These are phyloP conservation scores for Gnatocerus cornutus DNA, from an alignment of 2,888 invertebrate genomes.

Conservation along the genomic window DNA sequence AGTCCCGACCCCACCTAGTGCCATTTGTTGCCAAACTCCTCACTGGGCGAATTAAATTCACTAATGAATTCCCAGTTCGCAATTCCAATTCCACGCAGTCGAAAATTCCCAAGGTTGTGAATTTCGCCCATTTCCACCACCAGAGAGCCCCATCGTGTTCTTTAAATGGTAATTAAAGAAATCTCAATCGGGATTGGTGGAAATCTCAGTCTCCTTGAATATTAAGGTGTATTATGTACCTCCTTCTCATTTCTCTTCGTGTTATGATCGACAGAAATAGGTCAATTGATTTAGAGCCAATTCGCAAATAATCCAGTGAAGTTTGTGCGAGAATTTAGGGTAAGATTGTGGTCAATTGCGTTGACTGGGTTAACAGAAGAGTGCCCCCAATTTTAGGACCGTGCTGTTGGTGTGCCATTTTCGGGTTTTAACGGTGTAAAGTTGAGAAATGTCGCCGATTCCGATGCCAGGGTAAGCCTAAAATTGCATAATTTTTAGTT, in stretches of 20 bases:
- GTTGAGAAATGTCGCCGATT: slow-evolving; percentile 68
- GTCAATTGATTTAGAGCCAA: background rate
- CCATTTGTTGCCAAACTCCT: no score
- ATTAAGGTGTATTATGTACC: background rate
- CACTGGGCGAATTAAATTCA: no score
- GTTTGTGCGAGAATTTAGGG: background rate
- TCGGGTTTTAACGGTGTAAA: background rate
- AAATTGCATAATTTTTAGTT: slow-evolving; percentile 10
- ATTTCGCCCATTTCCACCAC: background rate
- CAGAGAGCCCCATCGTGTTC: background rate
- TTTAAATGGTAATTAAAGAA: slow-evolving; percentile 10
- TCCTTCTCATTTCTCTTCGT: background rate
- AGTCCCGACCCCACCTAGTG: no score
- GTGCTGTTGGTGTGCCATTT: slow-evolving; percentile 19
- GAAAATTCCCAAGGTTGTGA: background rate
- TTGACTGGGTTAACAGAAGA: no score
- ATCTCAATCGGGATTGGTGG: slow-evolving; percentile 2
- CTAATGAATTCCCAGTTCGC: no score
- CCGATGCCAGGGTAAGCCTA: slow-evolving; percentile 71
- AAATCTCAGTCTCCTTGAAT: background rate
- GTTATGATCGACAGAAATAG: background rate
- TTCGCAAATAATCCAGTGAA: background rate
- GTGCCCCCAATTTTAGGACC: background rate
- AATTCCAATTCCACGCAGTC: no score
- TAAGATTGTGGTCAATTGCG: background rate